Base-by-base conservation (phyloP, 2,888 invertebrate species). In the Platycheirus rosarum region DNA sequence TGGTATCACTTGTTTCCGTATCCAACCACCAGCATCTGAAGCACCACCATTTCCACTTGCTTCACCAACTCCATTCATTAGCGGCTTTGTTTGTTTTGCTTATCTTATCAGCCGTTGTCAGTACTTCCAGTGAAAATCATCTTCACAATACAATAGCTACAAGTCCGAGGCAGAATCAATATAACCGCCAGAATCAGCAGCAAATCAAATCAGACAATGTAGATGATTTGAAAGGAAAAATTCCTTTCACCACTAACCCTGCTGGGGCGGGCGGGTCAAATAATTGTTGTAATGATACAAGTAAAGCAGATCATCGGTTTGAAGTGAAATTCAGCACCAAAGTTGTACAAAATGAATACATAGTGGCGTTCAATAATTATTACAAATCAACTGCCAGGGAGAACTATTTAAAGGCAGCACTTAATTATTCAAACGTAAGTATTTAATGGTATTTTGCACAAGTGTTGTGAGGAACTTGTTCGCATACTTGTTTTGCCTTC, bases 331-430 rank as follows among this genome's bases (percentile, higher is more conserved):
- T 94, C 86, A 92, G 91, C 84, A 92, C 93, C 11, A 93, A 93
- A 88, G 89, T 94, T 69, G 91, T 95, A 3, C 92, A 92, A 86
- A 93, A 94, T 89, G 97, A 97, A 89, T 97, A 95, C 88, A 97
- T 97, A 86, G 95, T 97, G 37, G 94, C 94, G 46, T 97, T 96
- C 88, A 95, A 94, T 88, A 95, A 95, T 23, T 97, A 97, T 90
- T 97, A 96, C 89, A 93, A 94, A 84, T 92, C 93, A 85, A 91
- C 92, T 44, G 93, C 96, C 0, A 92, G 97, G 84, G 93, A 93
- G 85, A 94, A 93, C 86, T 97, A 95, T 88, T 94, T 97, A 71
- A 92, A 92, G 85, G 94, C 96, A 42, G 96, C 96, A 2, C 90
- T 97, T 71, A 94, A 93, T 86, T 84, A 82, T 77, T 82, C 82